phyloP scores from a whole-genome alignment of 1,140 invertebrate species.

The Aphis craccivora region DNA sequence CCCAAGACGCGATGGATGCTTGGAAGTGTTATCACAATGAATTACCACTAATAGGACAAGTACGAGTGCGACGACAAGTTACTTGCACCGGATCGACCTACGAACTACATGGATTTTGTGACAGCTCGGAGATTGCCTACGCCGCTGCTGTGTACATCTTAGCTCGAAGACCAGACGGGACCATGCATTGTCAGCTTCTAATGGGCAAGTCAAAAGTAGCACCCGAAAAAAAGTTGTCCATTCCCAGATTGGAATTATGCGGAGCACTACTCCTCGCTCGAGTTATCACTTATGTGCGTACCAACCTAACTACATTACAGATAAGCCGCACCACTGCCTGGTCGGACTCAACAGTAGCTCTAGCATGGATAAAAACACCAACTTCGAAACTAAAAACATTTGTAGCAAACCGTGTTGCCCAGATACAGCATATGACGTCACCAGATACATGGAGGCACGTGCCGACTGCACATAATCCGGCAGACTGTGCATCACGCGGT shows the following conservation, averaged over 20 bases:
- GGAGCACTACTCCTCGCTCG: background rate
- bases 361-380: background rate
- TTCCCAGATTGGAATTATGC: background rate
- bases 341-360: background rate
- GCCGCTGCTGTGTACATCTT: conserved; percentile 27
- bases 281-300: background rate
- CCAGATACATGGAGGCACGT: conserved; percentile 60
- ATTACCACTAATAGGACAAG: conserved; percentile 55
- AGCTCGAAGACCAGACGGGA: background rate
- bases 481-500: conserved; percentile 61
- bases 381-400: background rate
- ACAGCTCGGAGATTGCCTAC: background rate
- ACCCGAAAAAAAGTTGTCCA: background rate
- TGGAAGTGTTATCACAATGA: conserved; percentile 60
- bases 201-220: background rate
- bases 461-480: conserved; percentile 60
- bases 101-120: background rate
- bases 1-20: conserved; percentile 58
- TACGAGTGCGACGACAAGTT: conserved; percentile 60
- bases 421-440: background rate
- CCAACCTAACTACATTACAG: background rate
- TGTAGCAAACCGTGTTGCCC: background rate
- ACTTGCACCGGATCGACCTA: background rate
- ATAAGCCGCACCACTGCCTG: background rate
- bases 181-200: background rate